These are phyloP conservation scores for Phasia obesa DNA, from an alignment of 2,888 invertebrate species.

Conservation along the genomic window DNA sequence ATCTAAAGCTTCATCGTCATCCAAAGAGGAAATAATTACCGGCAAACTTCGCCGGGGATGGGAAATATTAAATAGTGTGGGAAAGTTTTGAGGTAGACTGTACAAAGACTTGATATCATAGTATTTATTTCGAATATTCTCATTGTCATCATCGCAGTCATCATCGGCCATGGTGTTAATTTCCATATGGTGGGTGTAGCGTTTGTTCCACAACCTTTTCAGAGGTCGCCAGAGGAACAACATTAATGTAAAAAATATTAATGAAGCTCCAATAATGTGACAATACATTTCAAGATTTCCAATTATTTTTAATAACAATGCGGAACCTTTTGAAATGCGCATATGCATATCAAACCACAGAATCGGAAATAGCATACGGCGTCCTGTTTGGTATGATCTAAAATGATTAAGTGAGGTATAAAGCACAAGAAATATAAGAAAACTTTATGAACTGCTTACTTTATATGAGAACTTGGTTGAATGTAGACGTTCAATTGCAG, in stretches of 20 bases:
- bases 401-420: background rate
- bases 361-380: constrained; percentile 75
- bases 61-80: constrained; percentile 89
- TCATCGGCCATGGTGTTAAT: constrained; percentile 67
- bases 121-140: constrained; percentile 4
- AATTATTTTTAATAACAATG: constrained; percentile 73
- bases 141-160: constrained; percentile 3
- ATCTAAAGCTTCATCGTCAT: constrained; percentile 86
- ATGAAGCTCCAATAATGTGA: constrained; percentile 71
- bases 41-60: constrained; percentile 91
- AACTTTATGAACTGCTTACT: constrained; percentile 84
- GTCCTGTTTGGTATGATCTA: constrained; percentile 74
- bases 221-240: constrained; percentile 76
- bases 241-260: constrained; percentile 72
- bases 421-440: background rate
- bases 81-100: constrained; percentile 83
- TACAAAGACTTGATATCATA: constrained; percentile 39
- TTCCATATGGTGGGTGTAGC: constrained; percentile 75
- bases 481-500: constrained; percentile 90
- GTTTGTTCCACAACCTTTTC: constrained; percentile 72
- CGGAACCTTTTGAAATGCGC: constrained; percentile 73
- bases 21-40: constrained; percentile 91
- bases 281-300: constrained; percentile 68
- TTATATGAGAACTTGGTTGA: constrained; percentile 85
- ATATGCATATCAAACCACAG: constrained; percentile 77